Conservation (phyloP, 2,113 vertebrate species). For the Thomomys bottae region DNA sequence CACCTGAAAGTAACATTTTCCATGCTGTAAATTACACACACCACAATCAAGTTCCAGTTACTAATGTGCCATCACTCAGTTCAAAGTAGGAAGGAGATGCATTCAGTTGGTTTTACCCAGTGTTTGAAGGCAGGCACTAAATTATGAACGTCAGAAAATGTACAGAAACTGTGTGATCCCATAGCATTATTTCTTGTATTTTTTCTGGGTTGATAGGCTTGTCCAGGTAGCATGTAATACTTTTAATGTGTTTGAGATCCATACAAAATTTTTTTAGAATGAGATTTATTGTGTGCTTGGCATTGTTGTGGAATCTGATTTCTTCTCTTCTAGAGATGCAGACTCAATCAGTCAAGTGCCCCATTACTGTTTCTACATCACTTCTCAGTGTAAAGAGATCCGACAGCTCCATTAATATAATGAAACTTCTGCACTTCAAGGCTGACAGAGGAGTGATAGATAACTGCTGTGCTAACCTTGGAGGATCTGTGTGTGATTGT, state of each 20-base stretch:
- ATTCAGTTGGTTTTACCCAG: fast-evolving
- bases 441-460: conserved; percentile 8
- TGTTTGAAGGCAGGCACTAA: fast-evolving
- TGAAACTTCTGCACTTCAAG: conserved; percentile 31
- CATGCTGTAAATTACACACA: neutral
- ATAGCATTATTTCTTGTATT: neutral
- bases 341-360: conserved; percentile 18
- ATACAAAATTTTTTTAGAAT: neutral
- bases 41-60: neutral
- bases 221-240: neutral
- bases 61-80: neutral
- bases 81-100: neutral
- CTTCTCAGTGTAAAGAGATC: conserved; percentile 36
- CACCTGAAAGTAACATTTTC: neutral
- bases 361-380: conserved; percentile 44
- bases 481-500: neutral
- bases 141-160: fast-evolving
- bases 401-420: conserved; percentile 72
- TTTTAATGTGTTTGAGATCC: neutral
- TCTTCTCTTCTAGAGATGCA: conserved; percentile 12
- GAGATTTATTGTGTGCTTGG: neutral
- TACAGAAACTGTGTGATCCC: too few relatives aligned
- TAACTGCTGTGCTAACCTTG: conserved; percentile 40
- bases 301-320: conserved; percentile 15
- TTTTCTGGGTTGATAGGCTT: neutral